phyloP scores from a whole-genome alignment of 2,797 vertebrate species.

The Platyrinchus mystaceus region DNA sequence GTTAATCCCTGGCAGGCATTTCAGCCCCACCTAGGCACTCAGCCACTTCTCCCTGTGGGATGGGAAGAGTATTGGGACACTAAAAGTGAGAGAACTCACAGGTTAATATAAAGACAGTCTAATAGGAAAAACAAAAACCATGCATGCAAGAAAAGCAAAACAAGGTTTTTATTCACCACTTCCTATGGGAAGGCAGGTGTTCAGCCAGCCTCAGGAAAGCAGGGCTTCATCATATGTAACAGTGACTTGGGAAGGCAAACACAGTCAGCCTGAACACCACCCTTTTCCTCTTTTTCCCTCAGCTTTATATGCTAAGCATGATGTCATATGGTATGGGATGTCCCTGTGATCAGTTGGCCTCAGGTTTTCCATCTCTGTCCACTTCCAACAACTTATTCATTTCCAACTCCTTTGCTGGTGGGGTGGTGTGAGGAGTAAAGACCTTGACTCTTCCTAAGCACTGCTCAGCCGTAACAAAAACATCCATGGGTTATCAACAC shows the following conservation, averaged over 20 bases:
- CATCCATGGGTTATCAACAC: background rate
- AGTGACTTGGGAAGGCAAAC: accelerated
- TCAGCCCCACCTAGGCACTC: background rate
- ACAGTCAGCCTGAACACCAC: background rate
- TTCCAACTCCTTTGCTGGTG: background rate
- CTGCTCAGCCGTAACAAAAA: background rate
- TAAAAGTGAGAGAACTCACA: background rate
- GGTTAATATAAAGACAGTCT: background rate
- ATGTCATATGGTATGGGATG: background rate
- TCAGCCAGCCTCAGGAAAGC: background rate
- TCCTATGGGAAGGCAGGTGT: background rate
- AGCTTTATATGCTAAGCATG: background rate
- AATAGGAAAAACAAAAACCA: background rate
- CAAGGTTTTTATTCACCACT: background rate
- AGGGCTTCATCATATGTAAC: background rate
- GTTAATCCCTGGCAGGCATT: background rate
- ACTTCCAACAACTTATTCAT: background rate
- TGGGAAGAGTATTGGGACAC: background rate
- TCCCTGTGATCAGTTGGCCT: background rate
- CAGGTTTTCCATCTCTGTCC: background rate
- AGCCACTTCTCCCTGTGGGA: background rate
- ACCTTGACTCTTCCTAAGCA: background rate
- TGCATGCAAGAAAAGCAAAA: accelerated
- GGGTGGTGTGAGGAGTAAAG: background rate
- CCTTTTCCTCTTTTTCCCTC: background rate